Evolutionary conservation across 2,797 vertebrate genomes (phyloP).

Genomic region (Urophycis tenuis): DNA sequence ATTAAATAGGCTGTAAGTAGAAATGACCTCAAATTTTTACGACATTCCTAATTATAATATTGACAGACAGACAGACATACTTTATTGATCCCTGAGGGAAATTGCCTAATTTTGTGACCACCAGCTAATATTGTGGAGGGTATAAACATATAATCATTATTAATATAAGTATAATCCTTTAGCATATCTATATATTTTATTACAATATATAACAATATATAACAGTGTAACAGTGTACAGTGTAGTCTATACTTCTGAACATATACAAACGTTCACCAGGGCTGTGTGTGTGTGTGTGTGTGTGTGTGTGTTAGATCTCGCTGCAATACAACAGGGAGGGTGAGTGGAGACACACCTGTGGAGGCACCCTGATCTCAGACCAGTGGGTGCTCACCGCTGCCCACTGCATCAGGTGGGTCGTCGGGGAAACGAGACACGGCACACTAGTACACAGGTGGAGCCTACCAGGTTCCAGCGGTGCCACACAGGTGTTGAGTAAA

Average conservation of each 20-base stretch:
- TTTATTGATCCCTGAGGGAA: too few species aligned
- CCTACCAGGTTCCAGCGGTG: neutral
- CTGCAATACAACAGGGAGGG: constrained; percentile 69
- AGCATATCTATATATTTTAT: too few species aligned
- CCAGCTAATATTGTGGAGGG: too few species aligned
- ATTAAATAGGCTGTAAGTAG: too few species aligned
- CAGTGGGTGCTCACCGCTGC: constrained; percentile 82
- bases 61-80: too few species aligned
- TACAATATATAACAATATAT: too few species aligned
- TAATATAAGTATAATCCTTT: neutral
- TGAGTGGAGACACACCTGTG: constrained; percentile 78
- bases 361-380: constrained; percentile 73
- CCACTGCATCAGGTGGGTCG: constrained; percentile 61
- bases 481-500: neutral
- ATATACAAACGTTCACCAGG: neutral
- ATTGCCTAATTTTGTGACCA: too few species aligned
- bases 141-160: too few species aligned
- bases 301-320: constrained; percentile 68
- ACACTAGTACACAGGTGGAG: neutral
- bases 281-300: neutral
- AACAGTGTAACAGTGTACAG: too few species aligned
- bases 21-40: too few species aligned
- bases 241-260: too few species aligned
- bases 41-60: too few species aligned
- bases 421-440: neutral